Percentiles rank a stretch among this genome's conserved stretches.
Conservation (phyloP, 2,888 invertebrate genomes). For the Ecdyonurus torrentis region DNA sequence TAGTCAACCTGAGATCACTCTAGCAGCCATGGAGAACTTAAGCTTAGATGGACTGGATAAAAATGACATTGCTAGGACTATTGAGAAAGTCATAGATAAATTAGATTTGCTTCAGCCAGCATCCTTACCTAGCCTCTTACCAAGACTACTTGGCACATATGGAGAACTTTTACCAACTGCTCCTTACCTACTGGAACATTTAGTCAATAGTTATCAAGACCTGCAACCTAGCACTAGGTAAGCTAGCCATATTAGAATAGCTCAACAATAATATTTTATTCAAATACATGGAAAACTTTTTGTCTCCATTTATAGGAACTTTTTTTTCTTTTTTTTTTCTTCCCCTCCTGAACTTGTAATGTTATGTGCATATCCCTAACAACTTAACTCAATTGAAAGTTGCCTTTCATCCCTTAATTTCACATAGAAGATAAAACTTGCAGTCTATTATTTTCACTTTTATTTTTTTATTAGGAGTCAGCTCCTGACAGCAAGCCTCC, state of each 20-base stretch:
- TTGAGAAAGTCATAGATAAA: neutral
- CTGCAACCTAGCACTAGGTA: neutral
- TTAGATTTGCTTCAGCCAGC: neutral
- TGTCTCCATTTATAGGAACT: too few relatives aligned
- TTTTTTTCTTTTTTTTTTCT: too few relatives aligned
- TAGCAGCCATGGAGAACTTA: neutral
- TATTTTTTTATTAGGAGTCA: too few relatives aligned
- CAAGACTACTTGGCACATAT: neutral
- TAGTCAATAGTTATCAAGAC: neutral
- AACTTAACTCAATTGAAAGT: too few relatives aligned
- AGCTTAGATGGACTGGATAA: neutral
- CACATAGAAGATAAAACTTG: too few relatives aligned
- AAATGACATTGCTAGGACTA: neutral
- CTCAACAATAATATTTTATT: too few relatives aligned
- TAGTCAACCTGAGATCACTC: neutral
- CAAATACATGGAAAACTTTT: too few relatives aligned
- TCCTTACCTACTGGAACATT: neutral
- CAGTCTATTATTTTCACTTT: too few relatives aligned
- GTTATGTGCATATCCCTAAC: too few relatives aligned
- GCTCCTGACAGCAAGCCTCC: neutral
- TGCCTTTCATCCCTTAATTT: too few relatives aligned
- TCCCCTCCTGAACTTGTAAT: too few relatives aligned
- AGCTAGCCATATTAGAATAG: too few relatives aligned
- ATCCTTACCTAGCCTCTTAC: neutral
- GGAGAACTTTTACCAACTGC: neutral